Conservation (phyloP, 2,113 vertebrate genomes). For the Oostethus manadensis region DNA sequence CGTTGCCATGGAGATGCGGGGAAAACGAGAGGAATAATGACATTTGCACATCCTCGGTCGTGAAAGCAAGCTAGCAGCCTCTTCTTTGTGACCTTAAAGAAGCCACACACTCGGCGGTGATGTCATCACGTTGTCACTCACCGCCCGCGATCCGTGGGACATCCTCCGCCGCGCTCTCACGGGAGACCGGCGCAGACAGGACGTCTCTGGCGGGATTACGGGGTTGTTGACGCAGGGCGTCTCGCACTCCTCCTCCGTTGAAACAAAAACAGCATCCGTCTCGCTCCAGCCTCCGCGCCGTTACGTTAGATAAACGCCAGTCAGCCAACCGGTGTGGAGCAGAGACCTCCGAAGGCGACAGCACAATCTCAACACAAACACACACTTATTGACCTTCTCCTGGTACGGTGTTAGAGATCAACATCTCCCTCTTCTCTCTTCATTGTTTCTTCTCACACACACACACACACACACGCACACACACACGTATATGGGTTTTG, state of each 20-base stretch:
- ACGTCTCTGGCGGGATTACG: conserved; percentile 26
- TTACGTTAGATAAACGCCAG: conserved; percentile 62
- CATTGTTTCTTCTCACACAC: background rate
- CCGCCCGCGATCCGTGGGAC: background rate
- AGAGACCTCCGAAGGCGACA: background rate
- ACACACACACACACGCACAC: conserved; percentile 2
- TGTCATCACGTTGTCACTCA: background rate
- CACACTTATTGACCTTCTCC: background rate
- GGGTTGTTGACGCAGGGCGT: conserved; percentile 51
- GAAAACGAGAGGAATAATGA: conserved; percentile 38
- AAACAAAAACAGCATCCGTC: conserved; percentile 75
- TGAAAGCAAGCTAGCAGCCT: conserved; percentile 26
- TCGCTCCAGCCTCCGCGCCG: conserved; percentile 46
- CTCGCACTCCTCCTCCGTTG: conserved; percentile 63
- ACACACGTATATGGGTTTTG: background rate
- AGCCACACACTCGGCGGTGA: background rate
- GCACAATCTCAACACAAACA: conserved; percentile 10
- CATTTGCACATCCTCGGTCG: conserved; percentile 26
- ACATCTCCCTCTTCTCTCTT: conserved; percentile 2
- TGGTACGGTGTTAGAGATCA: background rate
- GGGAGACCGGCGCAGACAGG: conserved; percentile 20
- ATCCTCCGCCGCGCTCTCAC: too few relatives aligned
- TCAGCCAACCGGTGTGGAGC: conserved; percentile 32
- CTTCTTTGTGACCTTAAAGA: too few relatives aligned
- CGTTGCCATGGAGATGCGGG: conserved; percentile 53